phyloP scores from a whole-genome alignment of 2,888 invertebrate species.

The Polydrusus tereticollis region DNA sequence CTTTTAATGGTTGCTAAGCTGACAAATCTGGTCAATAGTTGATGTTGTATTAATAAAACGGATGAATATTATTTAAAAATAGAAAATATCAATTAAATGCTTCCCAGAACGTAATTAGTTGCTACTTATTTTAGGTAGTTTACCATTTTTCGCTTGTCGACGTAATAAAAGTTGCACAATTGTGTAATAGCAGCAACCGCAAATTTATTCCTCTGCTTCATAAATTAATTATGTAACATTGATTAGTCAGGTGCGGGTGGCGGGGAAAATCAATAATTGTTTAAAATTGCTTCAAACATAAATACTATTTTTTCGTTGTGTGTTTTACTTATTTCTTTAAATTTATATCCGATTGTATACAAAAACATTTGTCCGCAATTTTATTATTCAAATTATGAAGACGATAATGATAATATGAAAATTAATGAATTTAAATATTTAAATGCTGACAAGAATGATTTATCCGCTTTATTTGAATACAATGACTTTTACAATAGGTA shows the following conservation, averaged over 20 bases:
- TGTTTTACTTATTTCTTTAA: too few relatives aligned
- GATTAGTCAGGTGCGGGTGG: slow-evolving; percentile 1
- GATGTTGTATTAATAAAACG: too few relatives aligned
- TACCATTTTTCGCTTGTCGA: slow-evolving; percentile 11
- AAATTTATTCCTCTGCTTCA: slow-evolving; percentile 15
- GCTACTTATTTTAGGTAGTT: slow-evolving; percentile 12
- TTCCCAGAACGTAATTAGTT: slow-evolving; percentile 17
- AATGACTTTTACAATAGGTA: neutral
- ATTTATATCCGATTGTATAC: too few relatives aligned
- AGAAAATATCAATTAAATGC: slow-evolving; percentile 9
- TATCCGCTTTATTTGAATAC: neutral
- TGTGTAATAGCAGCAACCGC: slow-evolving; percentile 23
- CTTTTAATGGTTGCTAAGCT: too few relatives aligned
- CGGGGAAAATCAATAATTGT: neutral
- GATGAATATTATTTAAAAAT: slow-evolving; percentile 10
- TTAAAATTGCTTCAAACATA: too few relatives aligned
- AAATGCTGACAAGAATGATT: neutral
- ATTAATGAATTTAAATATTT: neutral
- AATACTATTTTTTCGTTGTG: too few relatives aligned
- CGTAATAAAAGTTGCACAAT: slow-evolving; percentile 26
- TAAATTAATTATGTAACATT: slow-evolving; percentile 18
- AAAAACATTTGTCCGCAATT: neutral
- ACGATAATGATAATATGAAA: neutral
- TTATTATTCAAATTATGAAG: neutral
- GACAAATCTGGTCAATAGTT: neutral